Conservation (phyloP, 2,888 invertebrate species). For the Sturmia bella region DNA sequence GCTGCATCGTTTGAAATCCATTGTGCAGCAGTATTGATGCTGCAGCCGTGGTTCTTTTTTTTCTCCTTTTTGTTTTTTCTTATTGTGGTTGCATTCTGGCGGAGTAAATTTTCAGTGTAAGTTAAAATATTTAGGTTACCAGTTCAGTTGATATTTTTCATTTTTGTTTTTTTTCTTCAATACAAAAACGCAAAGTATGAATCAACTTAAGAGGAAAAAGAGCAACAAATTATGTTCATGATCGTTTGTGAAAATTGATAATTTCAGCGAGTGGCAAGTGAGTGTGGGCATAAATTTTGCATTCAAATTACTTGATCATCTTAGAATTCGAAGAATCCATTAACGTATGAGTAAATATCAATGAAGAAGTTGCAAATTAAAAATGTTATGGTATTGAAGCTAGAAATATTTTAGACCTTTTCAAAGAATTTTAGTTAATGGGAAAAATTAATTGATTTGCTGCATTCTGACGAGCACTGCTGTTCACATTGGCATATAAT, state of each 20-base stretch:
- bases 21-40: not conserved
- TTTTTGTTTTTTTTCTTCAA: not conserved
- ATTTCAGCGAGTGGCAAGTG: constrained; percentile 47
- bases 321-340: constrained; percentile 44
- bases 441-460: too few relatives aligned
- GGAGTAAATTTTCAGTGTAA: constrained; percentile 46
- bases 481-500: too few relatives aligned
- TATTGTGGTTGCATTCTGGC: constrained; percentile 46
- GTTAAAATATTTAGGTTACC: constrained; percentile 68
- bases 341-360: constrained; percentile 8
- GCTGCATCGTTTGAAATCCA: constrained; percentile 45
- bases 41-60: constrained; percentile 5
- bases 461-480: too few relatives aligned
- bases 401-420: too few relatives aligned
- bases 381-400: too few relatives aligned
- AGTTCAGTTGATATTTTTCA: constrained; percentile 59
- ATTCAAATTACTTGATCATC: constrained; percentile 56
- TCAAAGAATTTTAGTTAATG: too few relatives aligned
- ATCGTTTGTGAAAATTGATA: constrained; percentile 61
- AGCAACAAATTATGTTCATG: constrained; percentile 57
- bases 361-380: too few relatives aligned
- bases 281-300: constrained; percentile 52
- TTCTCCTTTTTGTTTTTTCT: not conserved
- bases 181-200: constrained; percentile 13
- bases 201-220: constrained; percentile 15